Evolutionary conservation across 2,888 invertebrate species (phyloP), one percentile per base, ranked within the genome.

Genomic region (Calameuta idolon): DNA sequence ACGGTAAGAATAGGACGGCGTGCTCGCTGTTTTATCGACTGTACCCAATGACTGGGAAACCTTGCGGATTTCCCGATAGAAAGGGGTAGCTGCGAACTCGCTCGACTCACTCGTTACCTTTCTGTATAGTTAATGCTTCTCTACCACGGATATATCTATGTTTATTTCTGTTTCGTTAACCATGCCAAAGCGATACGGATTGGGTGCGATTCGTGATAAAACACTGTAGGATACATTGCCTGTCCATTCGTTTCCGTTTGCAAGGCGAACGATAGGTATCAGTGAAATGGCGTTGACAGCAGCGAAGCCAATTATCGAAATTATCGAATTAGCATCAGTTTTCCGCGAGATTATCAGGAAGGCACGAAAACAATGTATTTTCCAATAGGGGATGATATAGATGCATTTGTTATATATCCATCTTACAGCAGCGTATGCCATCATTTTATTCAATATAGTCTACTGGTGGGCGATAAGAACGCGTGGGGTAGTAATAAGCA

Each of bases 21-120:
- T 82, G 85, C 84, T 83, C 83, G 87, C 88, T 85, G 85, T 87
- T 89, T 90, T 91, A 91, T 91, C 91, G 91, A 90, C 91, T 86
- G 90, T 85, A 88, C 79, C 73, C 75, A 77, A 75, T 84, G 83
- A 83, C 82, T 76, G 76, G 55, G 76, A 23, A 79, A 81, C 80
- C 82, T 84, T 82, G 75, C 81, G 68, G 78, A 76, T 76, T 81
- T 78, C 80, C 82, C 83, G 83, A 80, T 80, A 89, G 88, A 89
- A 90, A 89, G 90, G 89, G 89, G 89, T 89, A 87, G 87, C 86
- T 83, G 86, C 84, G 80, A 81, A 79, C 76, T 80, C 82, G 76
- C 83, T 82, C 9, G 9, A 9, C 23, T 55, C 55, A 1, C 15
- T 23, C 55, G 23, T 23, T 40, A 23, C 55, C 23, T 55, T 23